Conservation (phyloP, 2,797 vertebrate genomes). For the Ispidina picta region DNA sequence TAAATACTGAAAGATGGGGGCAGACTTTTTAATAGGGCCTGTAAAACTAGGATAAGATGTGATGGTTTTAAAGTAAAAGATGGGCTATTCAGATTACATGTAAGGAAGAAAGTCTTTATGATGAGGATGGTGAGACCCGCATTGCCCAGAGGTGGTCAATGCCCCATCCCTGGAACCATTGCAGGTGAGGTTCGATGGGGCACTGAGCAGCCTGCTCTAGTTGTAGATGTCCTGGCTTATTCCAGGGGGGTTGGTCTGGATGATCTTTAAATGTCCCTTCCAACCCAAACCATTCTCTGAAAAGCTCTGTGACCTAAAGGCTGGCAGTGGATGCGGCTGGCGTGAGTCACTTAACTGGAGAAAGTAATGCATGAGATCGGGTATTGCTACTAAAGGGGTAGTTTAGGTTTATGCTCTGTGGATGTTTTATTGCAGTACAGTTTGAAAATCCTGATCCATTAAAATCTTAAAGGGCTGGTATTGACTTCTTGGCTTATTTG, state of each 20-base stretch:
- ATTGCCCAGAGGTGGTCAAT: background rate
- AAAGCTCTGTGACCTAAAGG: background rate
- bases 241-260: background rate
- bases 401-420: background rate
- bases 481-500: too few relatives aligned
- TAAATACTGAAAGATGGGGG: background rate
- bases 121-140: background rate
- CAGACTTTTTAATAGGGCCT: background rate
- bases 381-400: background rate
- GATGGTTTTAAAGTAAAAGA: background rate
- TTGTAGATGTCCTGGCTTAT: background rate
- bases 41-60: accelerated
- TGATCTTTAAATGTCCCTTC: background rate
- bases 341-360: background rate
- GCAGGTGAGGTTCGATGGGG: background rate
- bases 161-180: too few relatives aligned
- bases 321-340: background rate
- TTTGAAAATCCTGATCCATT: too few relatives aligned
- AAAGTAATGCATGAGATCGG: background rate
- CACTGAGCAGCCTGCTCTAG: background rate
- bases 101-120: too few relatives aligned
- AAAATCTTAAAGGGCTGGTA: too few relatives aligned
- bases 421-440: background rate
- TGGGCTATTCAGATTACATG: accelerated
- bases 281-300: accelerated